phyloP scores from a whole-genome alignment of 1,140 invertebrate species.

The Ceratoteleas bidentatus region DNA sequence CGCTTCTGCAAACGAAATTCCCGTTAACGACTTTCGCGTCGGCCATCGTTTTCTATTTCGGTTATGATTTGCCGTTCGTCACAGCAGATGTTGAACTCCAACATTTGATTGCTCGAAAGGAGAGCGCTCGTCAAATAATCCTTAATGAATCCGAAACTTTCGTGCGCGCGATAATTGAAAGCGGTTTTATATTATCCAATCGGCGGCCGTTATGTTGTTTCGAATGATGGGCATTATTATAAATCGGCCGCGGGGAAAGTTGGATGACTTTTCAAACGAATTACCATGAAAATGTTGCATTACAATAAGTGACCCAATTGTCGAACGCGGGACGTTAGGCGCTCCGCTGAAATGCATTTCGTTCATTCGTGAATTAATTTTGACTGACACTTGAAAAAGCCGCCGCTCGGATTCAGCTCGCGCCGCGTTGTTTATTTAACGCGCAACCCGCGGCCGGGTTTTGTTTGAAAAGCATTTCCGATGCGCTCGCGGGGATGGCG shows the following conservation, averaged over 20 bases:
- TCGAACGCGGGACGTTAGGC: conserved; percentile 14
- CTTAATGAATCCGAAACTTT: conserved; percentile 36
- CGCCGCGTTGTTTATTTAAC: no score
- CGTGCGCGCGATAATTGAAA: conserved; percentile 37
- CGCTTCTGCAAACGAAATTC: neutral
- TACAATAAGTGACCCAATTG: conserved; percentile 42
- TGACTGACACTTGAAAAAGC: neutral
- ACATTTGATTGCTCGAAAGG: conserved; percentile 41
- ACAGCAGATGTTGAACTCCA: conserved; percentile 31
- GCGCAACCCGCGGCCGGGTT: no score
- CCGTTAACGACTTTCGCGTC: neutral
- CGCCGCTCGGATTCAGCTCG: neutral
- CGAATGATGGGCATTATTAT: conserved; percentile 38
- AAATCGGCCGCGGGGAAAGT: conserved; percentile 41
- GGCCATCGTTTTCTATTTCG: conserved; percentile 25
- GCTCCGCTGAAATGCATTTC: neutral
- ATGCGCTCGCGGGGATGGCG: no score
- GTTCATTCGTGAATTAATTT: conserved; percentile 21
- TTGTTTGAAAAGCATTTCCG: no score
- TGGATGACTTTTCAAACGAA: conserved; percentile 44
- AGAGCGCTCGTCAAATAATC: conserved; percentile 28
- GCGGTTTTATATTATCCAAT: conserved; percentile 40
- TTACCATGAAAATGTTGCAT: conserved; percentile 32
- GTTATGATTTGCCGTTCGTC: conserved; percentile 16
- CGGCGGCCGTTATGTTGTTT: conserved; percentile 34